A percentile compares a stretch with the other conserved stretches of the same genome.
Conservation (phyloP, 2,888 invertebrate species). For the Linhomoeus sp. region DNA sequence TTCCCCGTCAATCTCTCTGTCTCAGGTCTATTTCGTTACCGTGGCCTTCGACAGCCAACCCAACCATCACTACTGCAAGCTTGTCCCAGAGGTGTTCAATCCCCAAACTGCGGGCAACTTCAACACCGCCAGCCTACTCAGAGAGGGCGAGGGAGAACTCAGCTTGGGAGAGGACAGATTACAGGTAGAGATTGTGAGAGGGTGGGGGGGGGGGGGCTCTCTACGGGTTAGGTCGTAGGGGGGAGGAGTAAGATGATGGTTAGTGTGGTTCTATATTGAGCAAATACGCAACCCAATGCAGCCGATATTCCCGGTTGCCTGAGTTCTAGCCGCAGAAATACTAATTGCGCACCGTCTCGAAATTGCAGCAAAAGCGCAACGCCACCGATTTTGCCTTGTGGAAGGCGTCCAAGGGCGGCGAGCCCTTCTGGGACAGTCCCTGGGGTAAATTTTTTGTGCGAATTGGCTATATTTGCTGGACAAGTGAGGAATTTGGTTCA, state of each 20-base stretch:
- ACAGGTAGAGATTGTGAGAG: too few species aligned
- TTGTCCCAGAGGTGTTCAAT: conserved; percentile 95
- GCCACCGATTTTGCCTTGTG: conserved; percentile 88
- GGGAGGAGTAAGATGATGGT: too few species aligned
- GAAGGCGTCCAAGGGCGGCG: conserved; percentile 89
- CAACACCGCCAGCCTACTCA: conserved; percentile 35
- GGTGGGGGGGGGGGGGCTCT: too few species aligned
- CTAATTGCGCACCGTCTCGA: too few species aligned
- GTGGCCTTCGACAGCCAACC: conserved; percentile 55
- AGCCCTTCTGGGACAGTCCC: conserved; percentile 87
- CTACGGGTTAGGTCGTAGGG: too few species aligned
- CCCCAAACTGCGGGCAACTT: conserved; percentile 54
- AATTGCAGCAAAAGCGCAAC: conserved; percentile 27
- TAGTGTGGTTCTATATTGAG: too few species aligned
- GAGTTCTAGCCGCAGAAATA: too few species aligned
- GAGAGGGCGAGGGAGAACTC: conserved; percentile 21
- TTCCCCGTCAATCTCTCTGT: neutral
- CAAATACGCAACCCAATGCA: too few species aligned
- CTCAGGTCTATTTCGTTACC: conserved; percentile 92
- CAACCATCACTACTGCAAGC: conserved; percentile 80
- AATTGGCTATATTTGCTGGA: neutral
- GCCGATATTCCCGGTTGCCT: too few species aligned
- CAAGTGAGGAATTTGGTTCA: too few species aligned
- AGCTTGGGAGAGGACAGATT: neutral
- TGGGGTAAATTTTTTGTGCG: conserved; percentile 43